phyloP scores from a whole-genome alignment of 2,113 vertebrate genomes.

The Hylia prasina region DNA sequence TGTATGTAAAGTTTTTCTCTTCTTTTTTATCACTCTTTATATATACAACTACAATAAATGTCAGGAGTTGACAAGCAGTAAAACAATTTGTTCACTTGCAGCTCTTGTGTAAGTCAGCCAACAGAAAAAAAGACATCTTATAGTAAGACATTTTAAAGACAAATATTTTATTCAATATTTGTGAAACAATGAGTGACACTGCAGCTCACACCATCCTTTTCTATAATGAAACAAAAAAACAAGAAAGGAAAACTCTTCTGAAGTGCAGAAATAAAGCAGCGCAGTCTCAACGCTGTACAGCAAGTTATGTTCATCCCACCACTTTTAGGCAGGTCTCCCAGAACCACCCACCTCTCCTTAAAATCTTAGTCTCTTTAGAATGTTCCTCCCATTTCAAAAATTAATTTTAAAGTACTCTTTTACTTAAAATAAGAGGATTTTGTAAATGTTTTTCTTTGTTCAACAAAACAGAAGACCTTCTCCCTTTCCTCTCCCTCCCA shows the following conservation, averaged over 20 bases:
- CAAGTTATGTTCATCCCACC: background rate
- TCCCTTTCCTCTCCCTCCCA: background rate
- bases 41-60: background rate
- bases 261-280: background rate
- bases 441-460: background rate
- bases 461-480: background rate
- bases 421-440: background rate
- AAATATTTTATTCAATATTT: background rate
- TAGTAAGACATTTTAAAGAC: background rate
- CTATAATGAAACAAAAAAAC: background rate
- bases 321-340: background rate
- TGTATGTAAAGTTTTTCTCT: background rate
- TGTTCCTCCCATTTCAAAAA: background rate
- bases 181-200: background rate
- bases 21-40: background rate
- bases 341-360: background rate
- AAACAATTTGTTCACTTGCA: background rate
- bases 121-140: background rate
- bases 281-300: background rate
- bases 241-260: background rate
- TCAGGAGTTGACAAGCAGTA: background rate
- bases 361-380: background rate
- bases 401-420: background rate
- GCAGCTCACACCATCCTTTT: background rate
- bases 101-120: background rate